phyloP scores from a whole-genome alignment of 1,140 invertebrate species.

The Phortica variegata region DNA sequence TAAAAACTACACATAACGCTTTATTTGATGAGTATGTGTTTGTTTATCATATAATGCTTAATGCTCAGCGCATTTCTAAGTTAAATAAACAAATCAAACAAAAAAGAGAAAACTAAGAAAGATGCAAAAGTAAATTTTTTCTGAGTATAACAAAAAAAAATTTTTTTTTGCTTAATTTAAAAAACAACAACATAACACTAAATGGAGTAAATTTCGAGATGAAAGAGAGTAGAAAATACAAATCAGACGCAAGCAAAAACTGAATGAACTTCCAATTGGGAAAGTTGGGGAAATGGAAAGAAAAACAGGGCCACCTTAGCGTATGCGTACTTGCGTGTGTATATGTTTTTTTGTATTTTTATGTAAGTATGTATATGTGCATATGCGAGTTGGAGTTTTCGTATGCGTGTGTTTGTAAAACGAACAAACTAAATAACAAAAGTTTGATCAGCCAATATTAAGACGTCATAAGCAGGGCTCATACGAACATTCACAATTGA shows the following conservation, averaged over 20 bases:
- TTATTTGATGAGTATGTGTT: not conserved
- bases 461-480: slow-evolving; percentile 20
- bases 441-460: slow-evolving; percentile 1
- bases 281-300: not conserved
- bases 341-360: too few species aligned
- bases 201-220: slow-evolving; percentile 14
- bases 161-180: slow-evolving; percentile 21
- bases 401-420: not conserved
- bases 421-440: slow-evolving; percentile 8
- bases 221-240: slow-evolving; percentile 15
- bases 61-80: too few species aligned
- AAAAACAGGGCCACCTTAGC: too few species aligned
- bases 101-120: not conserved
- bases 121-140: slow-evolving; percentile 19
- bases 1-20: not conserved
- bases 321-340: not conserved
- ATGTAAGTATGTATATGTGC: too few species aligned
- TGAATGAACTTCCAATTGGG: slow-evolving; percentile 47
- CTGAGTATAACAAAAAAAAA: slow-evolving; percentile 25
- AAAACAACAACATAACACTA: not conserved
- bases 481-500: too few species aligned
- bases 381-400: not conserved
- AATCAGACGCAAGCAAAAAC: slow-evolving; percentile 30
- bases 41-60: too few species aligned
- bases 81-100: not conserved